phyloP scores from a whole-genome alignment of 2,888 invertebrate species.

The Xanthorhoe designata region DNA sequence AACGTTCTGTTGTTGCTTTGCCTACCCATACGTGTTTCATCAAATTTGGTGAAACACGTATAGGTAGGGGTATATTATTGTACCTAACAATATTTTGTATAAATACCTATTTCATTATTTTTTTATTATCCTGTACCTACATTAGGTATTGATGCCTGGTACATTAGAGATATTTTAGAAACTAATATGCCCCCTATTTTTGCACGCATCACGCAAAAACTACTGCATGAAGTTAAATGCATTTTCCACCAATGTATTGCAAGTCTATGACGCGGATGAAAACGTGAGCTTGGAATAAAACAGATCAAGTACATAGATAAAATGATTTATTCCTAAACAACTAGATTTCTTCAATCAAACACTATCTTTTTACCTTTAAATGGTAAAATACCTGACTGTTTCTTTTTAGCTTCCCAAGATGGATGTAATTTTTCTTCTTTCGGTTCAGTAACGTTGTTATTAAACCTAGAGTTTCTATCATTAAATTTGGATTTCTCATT shows the following conservation, averaged over 20 bases:
- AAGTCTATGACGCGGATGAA: too few relatives aligned
- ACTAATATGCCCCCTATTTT: too few relatives aligned
- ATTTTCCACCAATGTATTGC: too few relatives aligned
- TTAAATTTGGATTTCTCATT: slow-evolving; percentile 37
- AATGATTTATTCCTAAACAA: slow-evolving; percentile 26
- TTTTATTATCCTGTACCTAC: too few relatives aligned
- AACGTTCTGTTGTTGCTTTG: background rate
- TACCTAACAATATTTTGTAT: too few relatives aligned
- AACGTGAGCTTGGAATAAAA: background rate
- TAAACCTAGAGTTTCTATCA: slow-evolving; percentile 32
- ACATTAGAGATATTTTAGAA: too few relatives aligned
- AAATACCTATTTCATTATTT: too few relatives aligned
- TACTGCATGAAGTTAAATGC: too few relatives aligned
- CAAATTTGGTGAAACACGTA: background rate
- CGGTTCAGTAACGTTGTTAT: slow-evolving; percentile 42
- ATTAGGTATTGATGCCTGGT: too few relatives aligned
- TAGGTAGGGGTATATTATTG: too few relatives aligned
- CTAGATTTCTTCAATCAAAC: slow-evolving; percentile 69
- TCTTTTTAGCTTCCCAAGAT: slow-evolving; percentile 84
- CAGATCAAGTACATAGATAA: slow-evolving; percentile 12
- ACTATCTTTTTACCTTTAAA: slow-evolving; percentile 81
- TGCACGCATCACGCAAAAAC: too few relatives aligned
- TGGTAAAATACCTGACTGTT: slow-evolving; percentile 73
- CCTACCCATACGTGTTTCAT: too few relatives aligned
- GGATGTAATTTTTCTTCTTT: slow-evolving; percentile 80